Base-by-base conservation (phyloP, 2,888 invertebrate species). In the Harpalus rubripes region DNA sequence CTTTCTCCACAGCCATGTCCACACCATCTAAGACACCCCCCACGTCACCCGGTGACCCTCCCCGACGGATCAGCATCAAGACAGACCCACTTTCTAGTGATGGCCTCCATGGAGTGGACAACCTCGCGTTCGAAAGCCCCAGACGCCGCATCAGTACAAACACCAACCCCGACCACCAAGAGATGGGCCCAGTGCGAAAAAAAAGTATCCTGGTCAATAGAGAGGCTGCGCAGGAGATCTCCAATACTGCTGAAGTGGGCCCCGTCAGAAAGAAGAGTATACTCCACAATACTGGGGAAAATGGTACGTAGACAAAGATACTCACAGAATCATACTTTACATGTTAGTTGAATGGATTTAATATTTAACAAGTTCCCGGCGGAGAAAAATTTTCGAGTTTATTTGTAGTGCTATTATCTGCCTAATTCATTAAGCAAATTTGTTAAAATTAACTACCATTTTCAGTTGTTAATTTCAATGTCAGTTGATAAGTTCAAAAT, bases 201-300 rank as follows among this genome's bases (percentile, higher is more conserved):
- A 95, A 95, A 89, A 95, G 95, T 90, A 95, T 95, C 88, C 92
- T 95, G 81, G 94, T 95, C 89, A 94, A 94, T 90, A 92, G 93
- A 1, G 86, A 85, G 81, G 91, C 52, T 15, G 58, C 22, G 16
- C 58, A 12, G 15, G 85, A 80, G 15, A 85, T 85, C 18, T 52
- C 68, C 4, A 26, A 12, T 15, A n/a, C 15, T 87, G 89, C 92
- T 76, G 94, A 94, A 89, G 93, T 94, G 87, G 95, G 95, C 85
- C 95, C 95, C 18, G 94, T 94, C 85, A 92, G 95, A 88, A 94
- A 95, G 87, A 95, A 95, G 90, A 95, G 95, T 90, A 95, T 95
- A 88, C 92, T 95, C 83, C 94, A 95, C 89, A 94, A 94, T 90
- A 92, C 93, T 1, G 87, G 83, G 85, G 91, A 92, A 85, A 90